Percentiles rank a stretch among this genome's conserved stretches.
phyloP scores from a whole-genome alignment of 2,888 invertebrate species.

The Iselma pallidipennis region DNA sequence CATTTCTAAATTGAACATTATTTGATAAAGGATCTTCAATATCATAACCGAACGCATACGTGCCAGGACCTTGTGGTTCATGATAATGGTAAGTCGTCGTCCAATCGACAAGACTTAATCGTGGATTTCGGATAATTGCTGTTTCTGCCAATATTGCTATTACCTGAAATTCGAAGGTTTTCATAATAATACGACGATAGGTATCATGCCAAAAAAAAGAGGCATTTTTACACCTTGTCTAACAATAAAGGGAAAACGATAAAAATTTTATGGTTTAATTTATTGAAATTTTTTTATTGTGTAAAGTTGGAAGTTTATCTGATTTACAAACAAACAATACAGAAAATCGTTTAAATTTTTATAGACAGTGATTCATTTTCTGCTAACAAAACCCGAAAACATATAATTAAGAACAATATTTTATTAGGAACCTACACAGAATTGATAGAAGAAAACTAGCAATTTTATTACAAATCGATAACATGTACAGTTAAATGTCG shows the following conservation, averaged over 20 bases:
- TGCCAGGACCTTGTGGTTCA: slow-evolving; percentile 62
- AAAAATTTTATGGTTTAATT: too few species aligned
- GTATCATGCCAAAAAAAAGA: too few species aligned
- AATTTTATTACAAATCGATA: neutral
- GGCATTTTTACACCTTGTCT: too few species aligned
- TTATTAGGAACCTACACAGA: neutral
- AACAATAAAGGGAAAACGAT: too few species aligned
- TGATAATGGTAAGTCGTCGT: slow-evolving; percentile 50
- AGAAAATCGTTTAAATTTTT: too few species aligned
- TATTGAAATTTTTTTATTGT: too few species aligned
- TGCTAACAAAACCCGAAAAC: too few species aligned
- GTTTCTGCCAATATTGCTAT: neutral
- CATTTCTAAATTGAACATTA: slow-evolving; percentile 72
- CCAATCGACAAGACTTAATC: slow-evolving; percentile 50
- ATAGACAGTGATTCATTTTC: too few species aligned
- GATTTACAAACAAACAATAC: too few species aligned
- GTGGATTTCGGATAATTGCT: slow-evolving; percentile 6
- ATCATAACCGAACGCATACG: slow-evolving; percentile 75
- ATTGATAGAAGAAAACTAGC: neutral
- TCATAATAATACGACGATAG: too few species aligned
- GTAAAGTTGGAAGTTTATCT: too few species aligned
- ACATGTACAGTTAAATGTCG: neutral
- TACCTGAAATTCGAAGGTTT: neutral
- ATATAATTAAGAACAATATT: neutral
- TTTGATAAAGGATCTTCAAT: slow-evolving; percentile 65